Base-by-base conservation (phyloP, 2,113 vertebrate genomes). In the Callionymus lyra region DNA sequence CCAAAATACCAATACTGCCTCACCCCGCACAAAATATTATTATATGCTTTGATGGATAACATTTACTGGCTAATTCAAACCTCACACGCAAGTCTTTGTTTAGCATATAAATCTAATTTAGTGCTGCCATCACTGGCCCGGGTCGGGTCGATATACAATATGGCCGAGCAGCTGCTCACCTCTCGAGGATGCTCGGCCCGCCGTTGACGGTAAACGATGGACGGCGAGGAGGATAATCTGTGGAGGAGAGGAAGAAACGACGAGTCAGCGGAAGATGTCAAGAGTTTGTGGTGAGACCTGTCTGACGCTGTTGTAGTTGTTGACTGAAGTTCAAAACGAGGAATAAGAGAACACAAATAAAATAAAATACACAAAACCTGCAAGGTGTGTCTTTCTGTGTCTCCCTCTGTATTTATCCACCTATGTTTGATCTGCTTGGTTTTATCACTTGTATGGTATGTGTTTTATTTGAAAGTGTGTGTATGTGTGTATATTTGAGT, bases 41-140 rank as follows among this genome's bases (percentile, higher is more conserved):
- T 70, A 83, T 84, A 78, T 80, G 67, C 65, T 68, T 65, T 84
- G 84, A 84, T 82, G 76, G 73, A 85, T 77, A 82, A 80, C 72
- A 81, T 76, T 84, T 81, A 78, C 57, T 73, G 71, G 63, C 79
- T 83, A 76, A 85, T 84, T 82, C 72, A 72, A 66, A 82, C 82
- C 81, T 84, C 77, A 77, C 82, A 76, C 66, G 68, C 58, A 65
- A 75, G 79, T 79, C 72, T 82, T 84, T 88, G 83, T 89, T 90
- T 90, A 88, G 80, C 80, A 81, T 86, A 85, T 83, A 89, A 89
- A 89, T 86, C 83, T 86, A 89, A 91, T 91, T 88, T 90, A 85
- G 82, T 77, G 47, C 50, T 11, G 74, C 71, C 73, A 74, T 74
- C 79, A 56, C 56, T n/a, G 48, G 81, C 81, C 55, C 68, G 75